Evolutionary conservation across 2,797 vertebrate genomes (phyloP).

Genomic region (Serranus cabrilla): DNA sequence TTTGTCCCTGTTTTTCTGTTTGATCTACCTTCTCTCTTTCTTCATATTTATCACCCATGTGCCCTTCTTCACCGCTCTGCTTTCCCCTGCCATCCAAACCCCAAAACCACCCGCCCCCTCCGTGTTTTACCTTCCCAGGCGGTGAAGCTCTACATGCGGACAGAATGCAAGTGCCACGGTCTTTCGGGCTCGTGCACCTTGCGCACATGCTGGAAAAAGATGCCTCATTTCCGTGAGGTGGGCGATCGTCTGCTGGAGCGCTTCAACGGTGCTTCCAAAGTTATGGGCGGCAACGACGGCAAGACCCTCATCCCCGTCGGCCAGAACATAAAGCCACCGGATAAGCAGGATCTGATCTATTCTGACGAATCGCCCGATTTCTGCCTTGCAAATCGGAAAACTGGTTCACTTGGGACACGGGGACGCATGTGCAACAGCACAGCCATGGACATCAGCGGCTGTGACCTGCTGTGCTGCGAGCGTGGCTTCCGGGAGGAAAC

Average conservation of each 20-base stretch:
- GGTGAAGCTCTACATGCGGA: conserved; percentile 96
- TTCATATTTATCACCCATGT: conserved; percentile 18
- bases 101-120: background rate
- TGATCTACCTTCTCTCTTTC: conserved; percentile 40
- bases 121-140: conserved; percentile 83
- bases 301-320: conserved; percentile 96
- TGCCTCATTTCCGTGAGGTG: conserved; percentile 97
- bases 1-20: conserved; percentile 35
- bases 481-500: conserved; percentile 93
- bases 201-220: conserved; percentile 98
- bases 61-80: conserved; percentile 38
- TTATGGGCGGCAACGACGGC: conserved; percentile 98
- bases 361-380: conserved; percentile 97
- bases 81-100: conserved; percentile 6
- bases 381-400: conserved; percentile 95
- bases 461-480: conserved; percentile 96
- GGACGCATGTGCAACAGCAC: conserved; percentile 97
- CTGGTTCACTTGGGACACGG: conserved; percentile 93
- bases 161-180: conserved; percentile 98
- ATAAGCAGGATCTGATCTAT: conserved; percentile 96
- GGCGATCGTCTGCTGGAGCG: conserved; percentile 94
- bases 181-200: conserved; percentile 97
- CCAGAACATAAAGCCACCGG: conserved; percentile 95
- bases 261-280: conserved; percentile 97
- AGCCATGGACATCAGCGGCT: conserved; percentile 96